These are phyloP conservation scores for Muscina levida DNA, from an alignment of 2,888 invertebrate genomes.

Conservation along the genomic window DNA sequence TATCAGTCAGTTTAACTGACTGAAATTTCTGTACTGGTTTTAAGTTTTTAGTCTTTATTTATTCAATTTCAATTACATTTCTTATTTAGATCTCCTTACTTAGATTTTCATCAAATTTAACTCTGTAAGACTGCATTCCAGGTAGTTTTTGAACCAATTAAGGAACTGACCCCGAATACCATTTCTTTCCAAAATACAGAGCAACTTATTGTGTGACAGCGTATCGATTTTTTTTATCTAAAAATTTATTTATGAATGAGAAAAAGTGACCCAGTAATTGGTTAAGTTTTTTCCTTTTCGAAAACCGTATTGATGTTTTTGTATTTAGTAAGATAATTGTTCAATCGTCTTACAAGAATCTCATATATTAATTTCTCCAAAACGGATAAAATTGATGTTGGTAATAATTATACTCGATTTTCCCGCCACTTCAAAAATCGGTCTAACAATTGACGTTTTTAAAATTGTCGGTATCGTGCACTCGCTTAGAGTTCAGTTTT, in stretches of 20 bases:
- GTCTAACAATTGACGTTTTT: too few relatives aligned
- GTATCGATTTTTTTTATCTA: neutral
- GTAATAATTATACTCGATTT: too few relatives aligned
- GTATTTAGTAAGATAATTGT: neutral
- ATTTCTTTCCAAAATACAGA: neutral
- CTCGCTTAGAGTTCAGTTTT: too few relatives aligned
- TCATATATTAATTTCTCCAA: neutral
- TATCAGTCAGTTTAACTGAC: too few relatives aligned
- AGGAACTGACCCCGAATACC: too few relatives aligned
- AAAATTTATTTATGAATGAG: neutral
- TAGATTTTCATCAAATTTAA: slow-evolving; percentile 1
- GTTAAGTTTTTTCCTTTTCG: neutral
- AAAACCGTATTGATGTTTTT: too few relatives aligned
- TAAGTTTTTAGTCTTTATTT: too few relatives aligned
- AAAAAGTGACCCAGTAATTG: neutral
- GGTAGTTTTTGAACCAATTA: neutral
- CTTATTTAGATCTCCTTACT: neutral
- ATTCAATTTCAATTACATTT: too few relatives aligned
- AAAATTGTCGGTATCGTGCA: too few relatives aligned
- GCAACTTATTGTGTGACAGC: neutral
- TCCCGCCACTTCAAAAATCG: too few relatives aligned
- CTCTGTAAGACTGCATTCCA: neutral
- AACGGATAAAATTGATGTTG: neutral
- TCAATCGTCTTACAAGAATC: too few relatives aligned
- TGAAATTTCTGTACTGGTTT: too few relatives aligned